A percentile compares a stretch with the other conserved stretches of the same genome.
Evolutionary conservation across 2,888 invertebrate species (phyloP).

Genomic region (Alviniconcha strummeri): DNA sequence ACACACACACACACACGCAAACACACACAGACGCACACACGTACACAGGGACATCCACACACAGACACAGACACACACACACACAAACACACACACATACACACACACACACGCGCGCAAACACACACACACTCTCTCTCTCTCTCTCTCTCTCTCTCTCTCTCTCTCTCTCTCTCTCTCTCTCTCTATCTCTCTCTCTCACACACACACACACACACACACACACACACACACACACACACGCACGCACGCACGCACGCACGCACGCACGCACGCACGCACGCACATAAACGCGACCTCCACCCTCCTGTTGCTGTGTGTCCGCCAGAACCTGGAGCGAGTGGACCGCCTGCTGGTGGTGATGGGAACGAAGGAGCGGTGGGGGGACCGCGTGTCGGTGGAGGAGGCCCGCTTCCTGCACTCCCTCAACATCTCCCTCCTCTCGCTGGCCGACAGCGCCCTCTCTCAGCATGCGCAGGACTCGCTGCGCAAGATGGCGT

Average conservation of each 20-base stretch:
- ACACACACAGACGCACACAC: not conserved
- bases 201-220: no score
- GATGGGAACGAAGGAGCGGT: conserved; percentile 25
- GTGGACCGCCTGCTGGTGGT: conserved; percentile 16
- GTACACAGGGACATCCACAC: no score
- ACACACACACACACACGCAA: conserved; percentile 19
- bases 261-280: not conserved
- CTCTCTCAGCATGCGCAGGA: conserved; percentile 3
- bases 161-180: no score
- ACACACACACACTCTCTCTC: not conserved
- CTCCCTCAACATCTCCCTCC: conserved; percentile 29
- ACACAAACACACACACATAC: conserved; percentile 9
- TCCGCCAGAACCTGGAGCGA: no score
- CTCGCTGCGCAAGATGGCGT: conserved; percentile 29
- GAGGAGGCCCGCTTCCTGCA: conserved; percentile 31
- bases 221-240: not conserved
- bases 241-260: not conserved
- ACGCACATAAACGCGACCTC: not conserved
- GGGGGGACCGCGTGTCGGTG: conserved; percentile 3
- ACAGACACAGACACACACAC: not conserved
- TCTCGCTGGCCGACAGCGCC: conserved; percentile 2
- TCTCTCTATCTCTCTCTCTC: no score
- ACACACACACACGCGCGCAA: not conserved
- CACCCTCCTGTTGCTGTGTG: no score
- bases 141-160: no score